Evolutionary conservation across 2,888 invertebrate genomes (phyloP).

Genomic region (Scaptomyza polygonia): DNA sequence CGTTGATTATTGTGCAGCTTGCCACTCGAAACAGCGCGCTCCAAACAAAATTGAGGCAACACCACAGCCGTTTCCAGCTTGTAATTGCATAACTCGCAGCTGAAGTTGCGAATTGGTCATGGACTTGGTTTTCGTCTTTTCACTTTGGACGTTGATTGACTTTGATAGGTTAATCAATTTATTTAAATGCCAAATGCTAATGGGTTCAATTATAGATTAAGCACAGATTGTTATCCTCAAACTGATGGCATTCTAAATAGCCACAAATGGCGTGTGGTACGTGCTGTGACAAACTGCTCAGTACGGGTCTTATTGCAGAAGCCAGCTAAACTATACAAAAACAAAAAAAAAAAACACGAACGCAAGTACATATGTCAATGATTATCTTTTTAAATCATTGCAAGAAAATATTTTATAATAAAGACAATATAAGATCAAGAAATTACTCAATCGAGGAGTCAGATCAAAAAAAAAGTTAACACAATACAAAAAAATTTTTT

Average conservation of each 20-base stretch:
- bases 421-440: too few species aligned
- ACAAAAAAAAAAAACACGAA: too few species aligned
- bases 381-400: too few species aligned
- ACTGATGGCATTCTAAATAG: slow-evolving; percentile 36
- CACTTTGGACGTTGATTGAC: slow-evolving; percentile 13
- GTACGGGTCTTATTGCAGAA: too few species aligned
- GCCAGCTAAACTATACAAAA: too few species aligned
- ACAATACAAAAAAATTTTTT: too few species aligned
- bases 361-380: too few species aligned
- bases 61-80: slow-evolving; percentile 46
- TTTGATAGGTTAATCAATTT: slow-evolving; percentile 62
- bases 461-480: too few species aligned
- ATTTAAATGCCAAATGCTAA: slow-evolving; percentile 57
- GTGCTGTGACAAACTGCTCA: neutral
- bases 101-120: slow-evolving; percentile 3
- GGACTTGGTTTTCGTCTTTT: neutral
- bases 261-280: slow-evolving; percentile 17
- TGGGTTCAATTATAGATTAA: slow-evolving; percentile 52
- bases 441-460: too few species aligned
- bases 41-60: slow-evolving; percentile 39
- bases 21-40: slow-evolving; percentile 28
- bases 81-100: slow-evolving; percentile 60
- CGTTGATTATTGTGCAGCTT: slow-evolving; percentile 59
- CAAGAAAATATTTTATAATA: too few species aligned
- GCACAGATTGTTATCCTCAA: slow-evolving; percentile 45